Evolutionary conservation across 2,113 vertebrate species (phyloP).

Genomic region (Stictonetta naevosa): DNA sequence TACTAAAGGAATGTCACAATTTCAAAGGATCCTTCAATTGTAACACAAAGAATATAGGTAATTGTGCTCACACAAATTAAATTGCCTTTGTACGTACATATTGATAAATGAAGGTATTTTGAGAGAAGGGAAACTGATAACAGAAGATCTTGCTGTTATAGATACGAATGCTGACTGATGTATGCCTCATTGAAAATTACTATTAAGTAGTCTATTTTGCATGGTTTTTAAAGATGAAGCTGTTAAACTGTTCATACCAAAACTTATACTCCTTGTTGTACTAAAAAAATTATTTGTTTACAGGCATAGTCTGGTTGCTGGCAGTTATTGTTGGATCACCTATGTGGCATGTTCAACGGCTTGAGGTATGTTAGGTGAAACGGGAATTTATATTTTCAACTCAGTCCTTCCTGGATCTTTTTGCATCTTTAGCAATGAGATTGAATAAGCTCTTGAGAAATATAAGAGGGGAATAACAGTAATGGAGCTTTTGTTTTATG

Average conservation of each 20-base stretch:
- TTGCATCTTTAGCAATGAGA: neutral
- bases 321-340: slow-evolving; percentile 76
- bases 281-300: neutral
- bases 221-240: neutral
- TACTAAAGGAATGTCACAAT: neutral
- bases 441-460: neutral
- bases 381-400: neutral
- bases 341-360: slow-evolving; percentile 78
- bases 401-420: neutral
- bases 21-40: neutral
- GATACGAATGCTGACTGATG: neutral
- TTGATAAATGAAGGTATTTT: neutral
- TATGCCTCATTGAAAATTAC: neutral
- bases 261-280: neutral
- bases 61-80: neutral
- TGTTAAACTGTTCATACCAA: neutral
- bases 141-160: neutral
- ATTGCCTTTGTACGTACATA: neutral
- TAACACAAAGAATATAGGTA: neutral
- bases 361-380: slow-evolving; percentile 73
- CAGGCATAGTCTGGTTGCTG: slow-evolving; percentile 80
- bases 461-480: neutral
- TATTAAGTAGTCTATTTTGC: neutral
- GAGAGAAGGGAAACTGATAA: neutral
- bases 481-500: neutral